A percentile compares a stretch with the other conserved stretches of the same genome.
phyloP scores from a whole-genome alignment of 2,888 invertebrate species.

The Synanthedon formicaeformis region DNA sequence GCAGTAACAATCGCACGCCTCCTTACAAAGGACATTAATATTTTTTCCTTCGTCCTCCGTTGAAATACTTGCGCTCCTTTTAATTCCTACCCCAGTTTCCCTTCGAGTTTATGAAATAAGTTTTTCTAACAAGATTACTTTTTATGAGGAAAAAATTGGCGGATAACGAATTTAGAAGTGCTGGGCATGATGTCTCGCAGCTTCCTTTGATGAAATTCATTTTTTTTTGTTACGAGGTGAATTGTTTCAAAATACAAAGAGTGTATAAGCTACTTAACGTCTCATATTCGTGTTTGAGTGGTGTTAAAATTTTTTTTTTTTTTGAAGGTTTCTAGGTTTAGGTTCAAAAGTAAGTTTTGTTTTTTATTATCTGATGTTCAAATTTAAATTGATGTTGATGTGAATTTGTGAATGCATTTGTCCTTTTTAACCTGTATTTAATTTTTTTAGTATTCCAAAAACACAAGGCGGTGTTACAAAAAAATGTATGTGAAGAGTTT shows the following conservation, averaged over 20 bases:
- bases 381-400: constrained; percentile 6
- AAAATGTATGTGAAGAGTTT: no score
- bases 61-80: constrained; percentile 25
- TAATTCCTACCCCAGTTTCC: constrained; percentile 40
- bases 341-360: no score
- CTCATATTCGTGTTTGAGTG: constrained; percentile 22
- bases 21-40: constrained; percentile 50
- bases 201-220: constrained; percentile 15
- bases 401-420: neutral
- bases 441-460: no score
- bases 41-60: constrained; percentile 14
- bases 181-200: constrained; percentile 15
- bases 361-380: no score
- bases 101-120: constrained; percentile 59
- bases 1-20: constrained; percentile 35
- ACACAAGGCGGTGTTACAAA: no score
- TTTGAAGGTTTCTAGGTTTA: no score
- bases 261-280: constrained; percentile 32
- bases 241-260: constrained; percentile 28
- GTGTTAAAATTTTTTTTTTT: no score
- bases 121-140: constrained; percentile 62
- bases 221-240: constrained; percentile 11
- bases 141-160: constrained; percentile 60
- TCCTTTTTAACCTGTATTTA: no score
- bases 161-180: constrained; percentile 53